Conservation (phyloP, 2,888 invertebrate genomes). For the Podotricha telesiphe region DNA sequence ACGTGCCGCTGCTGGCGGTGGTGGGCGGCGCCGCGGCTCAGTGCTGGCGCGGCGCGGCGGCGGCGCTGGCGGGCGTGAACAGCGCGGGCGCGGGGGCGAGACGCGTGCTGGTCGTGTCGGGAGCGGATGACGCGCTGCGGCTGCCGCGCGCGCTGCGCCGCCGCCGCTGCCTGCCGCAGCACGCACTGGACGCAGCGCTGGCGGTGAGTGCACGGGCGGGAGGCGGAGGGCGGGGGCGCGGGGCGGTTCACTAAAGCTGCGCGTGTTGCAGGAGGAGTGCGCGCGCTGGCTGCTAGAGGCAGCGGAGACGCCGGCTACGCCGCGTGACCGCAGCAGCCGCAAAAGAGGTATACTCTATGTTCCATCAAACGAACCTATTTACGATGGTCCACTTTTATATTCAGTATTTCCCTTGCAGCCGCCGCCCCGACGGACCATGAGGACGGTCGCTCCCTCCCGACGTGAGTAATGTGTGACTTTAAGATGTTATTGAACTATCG, state of each 20-base stretch:
- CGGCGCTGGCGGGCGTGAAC: constrained; percentile 36
- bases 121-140: constrained; percentile 87
- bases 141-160: constrained; percentile 84
- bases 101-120: constrained; percentile 83
- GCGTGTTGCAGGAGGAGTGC: constrained; percentile 61
- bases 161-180: constrained; percentile 86
- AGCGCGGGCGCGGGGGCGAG: constrained; percentile 61
- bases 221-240: constrained; percentile 8
- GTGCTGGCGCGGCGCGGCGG: constrained; percentile 38
- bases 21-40: constrained; percentile 46
- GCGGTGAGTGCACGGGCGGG: constrained; percentile 59
- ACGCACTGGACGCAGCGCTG: constrained; percentile 85
- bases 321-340: constrained; percentile 25
- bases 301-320: constrained; percentile 35
- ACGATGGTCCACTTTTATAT: background rate
- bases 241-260: constrained; percentile 13
- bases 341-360: background rate
- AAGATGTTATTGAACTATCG: background rate
- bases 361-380: background rate
- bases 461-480: background rate
- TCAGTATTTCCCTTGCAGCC: background rate
- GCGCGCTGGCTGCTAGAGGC: constrained; percentile 57
- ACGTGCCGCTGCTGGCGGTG: constrained; percentile 37
- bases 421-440: background rate
- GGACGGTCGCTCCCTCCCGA: background rate